Evolutionary conservation across 1,140 invertebrate species (phyloP).

Genomic region (Drosophila orosa): DNA sequence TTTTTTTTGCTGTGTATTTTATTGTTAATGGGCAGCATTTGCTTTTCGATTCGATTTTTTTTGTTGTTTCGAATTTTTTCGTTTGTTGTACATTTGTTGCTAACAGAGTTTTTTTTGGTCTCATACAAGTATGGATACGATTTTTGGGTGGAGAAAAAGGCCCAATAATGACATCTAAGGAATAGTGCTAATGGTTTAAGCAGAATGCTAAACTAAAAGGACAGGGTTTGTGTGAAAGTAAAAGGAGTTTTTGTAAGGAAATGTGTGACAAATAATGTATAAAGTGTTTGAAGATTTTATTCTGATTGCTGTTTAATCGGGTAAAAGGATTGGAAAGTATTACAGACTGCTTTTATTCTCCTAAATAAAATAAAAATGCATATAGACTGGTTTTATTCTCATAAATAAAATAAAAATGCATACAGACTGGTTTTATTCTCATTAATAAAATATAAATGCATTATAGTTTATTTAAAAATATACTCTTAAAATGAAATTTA

Average conservation of each 20-base stretch:
- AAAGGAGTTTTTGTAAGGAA: background rate
- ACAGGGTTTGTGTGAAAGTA: constrained; percentile 4
- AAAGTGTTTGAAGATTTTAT: background rate
- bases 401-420: too few species aligned
- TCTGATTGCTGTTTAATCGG: background rate
- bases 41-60: constrained; percentile 65
- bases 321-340: background rate
- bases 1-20: constrained; percentile 59
- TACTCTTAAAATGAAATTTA: background rate
- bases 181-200: constrained; percentile 27
- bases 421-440: too few species aligned
- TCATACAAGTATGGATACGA: constrained; percentile 15
- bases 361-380: too few species aligned
- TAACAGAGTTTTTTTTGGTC: constrained; percentile 43
- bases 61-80: constrained; percentile 22
- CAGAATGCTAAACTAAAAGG: background rate
- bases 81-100: constrained; percentile 67
- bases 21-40: constrained; percentile 75
- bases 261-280: constrained; percentile 3
- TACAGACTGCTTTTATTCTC: too few species aligned
- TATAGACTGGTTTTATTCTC: too few species aligned
- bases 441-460: too few species aligned
- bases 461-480: too few species aligned
- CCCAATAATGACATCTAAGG: constrained; percentile 1
- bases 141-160: background rate